phyloP scores from a whole-genome alignment of 2,888 invertebrate genomes.

The Drosophila sordidapex region DNA sequence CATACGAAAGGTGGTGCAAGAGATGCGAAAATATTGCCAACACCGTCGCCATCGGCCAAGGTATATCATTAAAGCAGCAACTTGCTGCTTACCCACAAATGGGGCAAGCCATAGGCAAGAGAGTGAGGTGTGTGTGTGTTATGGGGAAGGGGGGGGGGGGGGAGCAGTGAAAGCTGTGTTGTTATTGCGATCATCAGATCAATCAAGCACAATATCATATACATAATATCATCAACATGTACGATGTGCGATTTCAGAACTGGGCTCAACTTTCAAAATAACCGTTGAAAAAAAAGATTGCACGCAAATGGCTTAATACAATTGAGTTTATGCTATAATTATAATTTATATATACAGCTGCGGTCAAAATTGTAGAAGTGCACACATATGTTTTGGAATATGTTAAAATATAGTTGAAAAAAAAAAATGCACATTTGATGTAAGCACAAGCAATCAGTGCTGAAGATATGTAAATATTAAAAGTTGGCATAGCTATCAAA shows the following conservation, averaged over 20 bases:
- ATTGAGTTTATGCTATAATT: background rate
- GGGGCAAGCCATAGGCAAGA: background rate
- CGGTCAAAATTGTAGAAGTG: background rate
- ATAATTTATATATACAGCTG: background rate
- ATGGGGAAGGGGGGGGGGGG: no score
- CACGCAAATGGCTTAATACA: background rate
- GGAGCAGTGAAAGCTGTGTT: constrained; percentile 1
- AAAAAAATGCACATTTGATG: background rate
- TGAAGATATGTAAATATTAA: background rate
- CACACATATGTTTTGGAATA: background rate
- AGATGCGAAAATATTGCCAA: constrained; percentile 47
- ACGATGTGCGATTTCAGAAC: background rate
- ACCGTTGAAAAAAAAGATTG: background rate
- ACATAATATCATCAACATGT: background rate
- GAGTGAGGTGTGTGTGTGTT: background rate
- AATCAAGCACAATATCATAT: constrained; percentile 24
- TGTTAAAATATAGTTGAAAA: background rate
- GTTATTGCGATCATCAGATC: constrained; percentile 40
- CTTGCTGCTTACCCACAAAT: constrained; percentile 22
- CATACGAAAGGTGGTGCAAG: constrained; percentile 66
- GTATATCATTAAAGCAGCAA: constrained; percentile 51
- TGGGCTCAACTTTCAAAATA: background rate
- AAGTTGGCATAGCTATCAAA: background rate
- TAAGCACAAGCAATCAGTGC: background rate
- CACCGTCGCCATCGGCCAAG: constrained; percentile 17